Base-by-base conservation (phyloP, 2,888 invertebrate species). In the Eugnorisma glareosa region DNA sequence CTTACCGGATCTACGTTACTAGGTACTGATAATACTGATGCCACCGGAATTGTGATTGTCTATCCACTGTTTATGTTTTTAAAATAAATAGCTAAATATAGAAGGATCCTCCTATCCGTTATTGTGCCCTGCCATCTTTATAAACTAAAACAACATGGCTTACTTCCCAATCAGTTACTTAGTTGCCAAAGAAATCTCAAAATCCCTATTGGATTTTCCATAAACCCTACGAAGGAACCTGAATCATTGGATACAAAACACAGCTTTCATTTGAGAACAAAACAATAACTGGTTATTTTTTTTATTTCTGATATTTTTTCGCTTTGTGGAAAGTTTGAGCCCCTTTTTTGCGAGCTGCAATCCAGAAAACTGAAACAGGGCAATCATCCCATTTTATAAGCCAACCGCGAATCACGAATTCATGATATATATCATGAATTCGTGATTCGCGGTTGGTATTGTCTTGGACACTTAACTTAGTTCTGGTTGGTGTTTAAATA, bases 1-100 rank as follows among this genome's bases (percentile, higher is more conserved):
- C 4, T 0, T 18, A 59, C 72, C 72, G 79, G 79, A 79, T 67
- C 28, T 54, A 54, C 35, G 61, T 57, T 57, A 57, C 15, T 2
- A 18, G 6, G 48, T 21, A 59, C 21, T 21, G 59, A 59, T 21
- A 35, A 11, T 40, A 28, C 15, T 28, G 15, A 7, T 72, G 35
- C 35, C 59, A 1, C 31, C 59, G 31, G 59, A 31, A 59, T 59
- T 59, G 59, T 59, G 10, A 31, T 69, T 45, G 28, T 43, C n/a
- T n/a, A n/a, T n/a, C 35, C 13, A 11, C 1, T 28, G 21, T 31
- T 63, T 67, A 74, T 67, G 45, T 78, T 43, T 54, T 48, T 10
- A 24, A 45, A 28, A 54, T 37, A 54, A 28, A 7, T 68, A n/a
- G 31, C 10, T 21, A 59, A 31, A 21, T 40, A 51, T n/a, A 31